Conservation (phyloP, 1,140 invertebrate species). For the Trinorchestia longiramus region DNA sequence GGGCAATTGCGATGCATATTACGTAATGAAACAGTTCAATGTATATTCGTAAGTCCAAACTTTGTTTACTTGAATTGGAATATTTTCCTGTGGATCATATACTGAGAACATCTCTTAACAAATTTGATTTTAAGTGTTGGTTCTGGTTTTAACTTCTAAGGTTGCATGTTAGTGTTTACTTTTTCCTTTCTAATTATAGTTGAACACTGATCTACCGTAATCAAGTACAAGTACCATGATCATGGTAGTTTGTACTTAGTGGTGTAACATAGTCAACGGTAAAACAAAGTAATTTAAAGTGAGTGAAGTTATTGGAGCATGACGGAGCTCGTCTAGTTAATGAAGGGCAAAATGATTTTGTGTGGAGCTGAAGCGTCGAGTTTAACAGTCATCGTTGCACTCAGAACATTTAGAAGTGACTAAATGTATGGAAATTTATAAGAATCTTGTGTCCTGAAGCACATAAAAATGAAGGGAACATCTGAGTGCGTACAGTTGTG, state of each 20-base stretch:
- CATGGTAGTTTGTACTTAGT: background rate
- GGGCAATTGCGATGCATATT: background rate
- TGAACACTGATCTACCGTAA: background rate
- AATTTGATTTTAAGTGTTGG: background rate
- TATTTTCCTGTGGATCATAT: background rate
- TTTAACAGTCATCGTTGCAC: background rate
- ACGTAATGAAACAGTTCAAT: background rate
- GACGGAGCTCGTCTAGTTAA: background rate
- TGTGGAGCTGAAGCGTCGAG: background rate
- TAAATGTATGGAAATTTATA: background rate
- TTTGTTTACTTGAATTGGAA: background rate
- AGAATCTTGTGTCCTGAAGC: background rate
- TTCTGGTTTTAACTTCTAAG: background rate
- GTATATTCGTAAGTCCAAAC: background rate
- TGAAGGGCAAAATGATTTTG: background rate
- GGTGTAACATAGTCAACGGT: no score
- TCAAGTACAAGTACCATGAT: background rate
- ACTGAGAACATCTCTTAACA: background rate
- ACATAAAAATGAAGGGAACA: background rate
- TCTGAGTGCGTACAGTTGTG: background rate
- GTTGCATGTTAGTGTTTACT: background rate
- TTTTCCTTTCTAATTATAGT: background rate
- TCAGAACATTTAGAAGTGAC: background rate
- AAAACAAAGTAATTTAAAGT: background rate
- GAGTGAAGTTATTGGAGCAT: background rate